These are phyloP conservation scores for Ophion slaviceki DNA, from an alignment of 2,888 invertebrate species.

Conservation along the genomic window DNA sequence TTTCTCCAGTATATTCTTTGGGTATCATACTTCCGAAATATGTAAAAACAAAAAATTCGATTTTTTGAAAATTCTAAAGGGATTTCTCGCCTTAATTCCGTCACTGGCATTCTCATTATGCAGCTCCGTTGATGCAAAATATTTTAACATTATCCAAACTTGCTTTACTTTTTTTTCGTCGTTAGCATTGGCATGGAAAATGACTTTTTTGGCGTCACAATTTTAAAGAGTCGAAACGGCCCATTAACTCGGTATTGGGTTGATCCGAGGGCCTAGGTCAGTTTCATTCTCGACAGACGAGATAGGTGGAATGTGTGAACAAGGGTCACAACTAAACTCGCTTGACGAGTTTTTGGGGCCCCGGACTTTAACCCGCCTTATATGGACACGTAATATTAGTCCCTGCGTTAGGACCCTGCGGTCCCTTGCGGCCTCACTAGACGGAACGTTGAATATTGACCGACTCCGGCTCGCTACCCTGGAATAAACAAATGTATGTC, in stretches of 20 bases:
- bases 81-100: too few relatives aligned
- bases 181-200: neutral
- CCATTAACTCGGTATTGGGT: neutral
- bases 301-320: neutral
- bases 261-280: conserved; percentile 39
- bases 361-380: neutral
- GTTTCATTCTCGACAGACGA: conserved; percentile 14
- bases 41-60: too few relatives aligned
- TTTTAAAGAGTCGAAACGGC: neutral
- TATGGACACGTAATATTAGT: conserved; percentile 3
- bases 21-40: too few relatives aligned
- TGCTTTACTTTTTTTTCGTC: neutral
- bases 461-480: neutral
- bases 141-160: too few relatives aligned
- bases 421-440: neutral
- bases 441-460: neutral
- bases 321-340: conserved; percentile 27
- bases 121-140: too few relatives aligned
- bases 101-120: too few relatives aligned
- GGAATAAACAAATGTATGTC: neutral
- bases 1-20: too few relatives aligned
- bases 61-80: too few relatives aligned
- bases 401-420: neutral
- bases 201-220: neutral
- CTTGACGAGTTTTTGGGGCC: conserved; percentile 24